These are phyloP conservation scores for Hydriomena furcata DNA, from an alignment of 2,888 invertebrate species.

Conservation along the genomic window DNA sequence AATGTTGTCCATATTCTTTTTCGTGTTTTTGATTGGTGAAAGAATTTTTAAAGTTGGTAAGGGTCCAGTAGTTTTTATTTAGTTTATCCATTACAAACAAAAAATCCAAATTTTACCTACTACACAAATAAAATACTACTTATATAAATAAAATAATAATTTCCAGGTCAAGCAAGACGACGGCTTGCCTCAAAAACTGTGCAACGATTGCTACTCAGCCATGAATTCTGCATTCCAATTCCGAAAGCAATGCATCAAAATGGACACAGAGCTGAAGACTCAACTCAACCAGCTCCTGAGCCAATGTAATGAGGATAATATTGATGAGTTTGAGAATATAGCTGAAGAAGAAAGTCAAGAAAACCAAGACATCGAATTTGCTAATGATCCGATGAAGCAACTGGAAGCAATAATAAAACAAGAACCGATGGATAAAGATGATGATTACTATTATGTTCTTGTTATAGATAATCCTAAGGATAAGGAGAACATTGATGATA, in stretches of 20 bases:
- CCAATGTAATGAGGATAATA: slow-evolving; percentile 43
- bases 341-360: slow-evolving; percentile 22
- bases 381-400: slow-evolving; percentile 66
- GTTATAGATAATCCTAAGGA: slow-evolving; percentile 67
- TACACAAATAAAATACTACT: too few relatives aligned
- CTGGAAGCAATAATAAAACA: slow-evolving; percentile 67
- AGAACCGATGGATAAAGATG: slow-evolving; percentile 72
- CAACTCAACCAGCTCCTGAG: slow-evolving; percentile 58
- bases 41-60: too few relatives aligned
- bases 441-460: slow-evolving; percentile 76
- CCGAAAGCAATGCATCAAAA: slow-evolving; percentile 71
- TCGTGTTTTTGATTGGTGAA: too few relatives aligned
- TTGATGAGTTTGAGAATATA: slow-evolving; percentile 35
- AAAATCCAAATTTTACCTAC: too few relatives aligned
- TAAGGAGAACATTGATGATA: slow-evolving; percentile 24
- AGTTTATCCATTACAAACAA: too few relatives aligned
- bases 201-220: slow-evolving; percentile 60
- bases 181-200: slow-evolving; percentile 72
- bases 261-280: slow-evolving; percentile 67
- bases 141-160: too few relatives aligned
- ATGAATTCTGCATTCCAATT: slow-evolving; percentile 72
- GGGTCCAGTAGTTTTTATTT: too few relatives aligned
- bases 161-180: slow-evolving; percentile 72
- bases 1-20: too few relatives aligned
- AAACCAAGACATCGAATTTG: slow-evolving; percentile 50